Base-by-base conservation (phyloP, 1,140 invertebrate species). In the Lepidurus apus region DNA sequence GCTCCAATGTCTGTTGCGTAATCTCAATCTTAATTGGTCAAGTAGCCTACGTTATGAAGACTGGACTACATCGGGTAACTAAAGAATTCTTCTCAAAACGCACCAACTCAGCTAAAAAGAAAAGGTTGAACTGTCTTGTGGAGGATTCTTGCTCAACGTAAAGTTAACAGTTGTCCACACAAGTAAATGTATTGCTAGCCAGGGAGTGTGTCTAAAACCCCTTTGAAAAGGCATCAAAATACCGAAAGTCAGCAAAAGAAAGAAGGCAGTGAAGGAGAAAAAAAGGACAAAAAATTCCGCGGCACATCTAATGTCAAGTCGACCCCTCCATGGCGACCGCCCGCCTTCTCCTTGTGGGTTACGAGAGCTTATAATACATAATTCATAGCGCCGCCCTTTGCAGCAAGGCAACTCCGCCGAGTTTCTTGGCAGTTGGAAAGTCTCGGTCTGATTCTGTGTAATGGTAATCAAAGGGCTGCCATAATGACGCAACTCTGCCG, bases 391-490 rank as follows among this genome's bases (percentile, higher is more conserved):
- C 17, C 17, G 21, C 17, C 21, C 21, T 21, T 65, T 13, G 53
- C 17, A 65, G 53, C 53, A 9, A 21, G 34, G 53, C 13, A 65
- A 65, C 53, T 65, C 53, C 53, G 9, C 3, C 6, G 53, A 65
- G 53, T 65, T 65, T 34, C 17, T 65, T 13, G 53, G 53, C 21
- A 65, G 10, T 65, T 65, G 13, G 53, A 17, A 65, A 21, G 53
- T 65, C 53, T 65, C 53, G 21, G 53, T 65, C 53, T n/a, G 53
- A 65, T 65, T 21, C 53, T 21, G 13, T 65, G 53, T 65, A 65
- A 65, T 65, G 53, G 53, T 21, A 65, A 65, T 65, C 53, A 65
- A 65, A 65, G 53, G 53, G 21, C 53, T 13, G 53, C 21, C 53
- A n/a, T 65, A 65, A 65, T 65, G 53, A 21, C 53, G 21, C 53